Evolutionary conservation across 2,113 vertebrate species (phyloP).

Genomic region (Rhinoderma darwinii): DNA sequence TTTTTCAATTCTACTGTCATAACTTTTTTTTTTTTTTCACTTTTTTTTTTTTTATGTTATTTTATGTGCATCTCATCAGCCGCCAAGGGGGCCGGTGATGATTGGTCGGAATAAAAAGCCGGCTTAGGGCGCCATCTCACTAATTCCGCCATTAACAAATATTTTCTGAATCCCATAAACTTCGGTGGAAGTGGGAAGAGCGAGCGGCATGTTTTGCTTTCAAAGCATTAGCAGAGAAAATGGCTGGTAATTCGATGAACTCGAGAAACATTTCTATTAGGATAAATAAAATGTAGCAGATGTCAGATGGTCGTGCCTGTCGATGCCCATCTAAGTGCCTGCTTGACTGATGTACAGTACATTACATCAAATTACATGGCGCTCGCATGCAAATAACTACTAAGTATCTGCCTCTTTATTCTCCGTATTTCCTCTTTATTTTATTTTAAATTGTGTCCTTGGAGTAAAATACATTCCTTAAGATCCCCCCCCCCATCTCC

Average conservation of each 20-base stretch:
- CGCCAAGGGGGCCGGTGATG: rapidly evolving
- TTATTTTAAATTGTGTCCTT: constrained; percentile 56
- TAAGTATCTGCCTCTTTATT: constrained; percentile 63
- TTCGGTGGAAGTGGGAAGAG: constrained; percentile 64
- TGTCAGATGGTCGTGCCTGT: constrained; percentile 58
- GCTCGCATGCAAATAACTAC: constrained; percentile 64
- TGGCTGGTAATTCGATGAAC: constrained; percentile 69
- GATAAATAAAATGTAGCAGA: constrained; percentile 66
- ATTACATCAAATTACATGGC: constrained; percentile 64
- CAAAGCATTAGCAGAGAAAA: constrained; percentile 66
- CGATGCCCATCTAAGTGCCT: constrained; percentile 58
- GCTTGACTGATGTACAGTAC: constrained; percentile 64
- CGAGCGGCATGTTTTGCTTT: constrained; percentile 63
- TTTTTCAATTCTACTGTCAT: background rate
- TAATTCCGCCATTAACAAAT: constrained; percentile 60
- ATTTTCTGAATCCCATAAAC: constrained; percentile 64
- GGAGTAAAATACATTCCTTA: constrained; percentile 54
- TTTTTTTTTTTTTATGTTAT: background rate
- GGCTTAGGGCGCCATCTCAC: constrained; percentile 58
- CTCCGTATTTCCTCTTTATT: constrained; percentile 47
- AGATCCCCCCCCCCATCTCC: constrained; percentile 5
- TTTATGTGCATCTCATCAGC: background rate
- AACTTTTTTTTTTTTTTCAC: background rate
- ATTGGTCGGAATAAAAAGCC: background rate
- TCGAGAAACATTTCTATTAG: constrained; percentile 66